Evolutionary conservation across 2,888 invertebrate genomes (phyloP), one percentile per base, ranked within the genome.

Genomic region (Drosophila anomelani): DNA sequence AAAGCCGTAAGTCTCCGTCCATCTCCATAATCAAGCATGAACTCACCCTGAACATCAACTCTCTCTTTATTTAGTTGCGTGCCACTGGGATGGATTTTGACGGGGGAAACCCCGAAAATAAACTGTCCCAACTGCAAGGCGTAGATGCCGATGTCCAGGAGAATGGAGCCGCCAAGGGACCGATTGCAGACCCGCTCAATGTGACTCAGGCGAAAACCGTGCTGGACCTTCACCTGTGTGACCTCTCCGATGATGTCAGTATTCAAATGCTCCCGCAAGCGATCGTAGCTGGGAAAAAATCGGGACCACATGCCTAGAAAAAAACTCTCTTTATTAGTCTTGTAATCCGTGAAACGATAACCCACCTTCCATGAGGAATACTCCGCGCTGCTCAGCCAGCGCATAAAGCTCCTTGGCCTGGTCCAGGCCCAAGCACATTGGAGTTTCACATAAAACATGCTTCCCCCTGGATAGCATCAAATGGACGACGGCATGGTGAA

Each of bases 361-460:
- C 41, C 43, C 32, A 82, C 81, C 98, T 94, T 97, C 97, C 97
- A 97, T 97, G 0, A 97, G 90, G 85, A 97, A 97, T 0, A 96
- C 91, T 1, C 96, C 95, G 80, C 96, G 96, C 47, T 93, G 91
- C 85, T 94, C 94, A 0, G 98, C 97, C 13, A 95, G 87, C 23
- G 94, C 92, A 17, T 97, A 93, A 47, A 98, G 92, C 79, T 95
- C 94, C 69, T 94, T 93, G 0, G 95, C 94, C 91, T 98, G 95
- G 78, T 95, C 95, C 38, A 94, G 92, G 88, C 97, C 97, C 92
- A 98, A 92, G 54, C 96, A 96, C 66, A 98, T 92, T 0, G 98
- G 97, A 91, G 98, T 98, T 92, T 98, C 98, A 90, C 97, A 97
- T 1, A 98, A 93, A 1, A 98, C 96, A 86, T 97, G 96, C 91